Conservation (phyloP, 53 echinoderm and acorn worm genomes). For the Apostichopus leukothele region DNA sequence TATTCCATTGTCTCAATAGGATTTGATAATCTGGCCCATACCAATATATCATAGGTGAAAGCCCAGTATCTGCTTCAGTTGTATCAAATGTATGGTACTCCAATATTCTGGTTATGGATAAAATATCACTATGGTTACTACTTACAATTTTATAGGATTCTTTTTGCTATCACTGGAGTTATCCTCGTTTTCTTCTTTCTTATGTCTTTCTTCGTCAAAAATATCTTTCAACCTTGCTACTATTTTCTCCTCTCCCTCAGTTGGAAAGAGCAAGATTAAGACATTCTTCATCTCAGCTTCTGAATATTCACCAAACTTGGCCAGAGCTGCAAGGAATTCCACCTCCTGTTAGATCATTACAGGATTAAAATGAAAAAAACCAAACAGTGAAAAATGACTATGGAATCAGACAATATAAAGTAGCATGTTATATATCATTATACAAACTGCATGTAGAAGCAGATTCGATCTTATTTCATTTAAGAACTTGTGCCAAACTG, state of each 20-base stretch:
- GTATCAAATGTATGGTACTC: no score
- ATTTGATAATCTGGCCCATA: no score
- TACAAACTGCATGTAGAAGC: no score
- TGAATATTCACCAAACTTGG: constrained; percentile 74
- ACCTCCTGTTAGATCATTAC: constrained; percentile 58
- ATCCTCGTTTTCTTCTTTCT: constrained; percentile 54
- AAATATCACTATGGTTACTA: background rate
- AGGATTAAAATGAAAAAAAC: no score
- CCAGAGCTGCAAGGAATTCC: constrained; percentile 73
- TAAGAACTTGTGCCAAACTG: no score
- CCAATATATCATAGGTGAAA: no score
- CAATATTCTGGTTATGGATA: background rate
- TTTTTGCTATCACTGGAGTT: constrained; percentile 47
- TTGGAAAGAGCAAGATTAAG: constrained; percentile 74
- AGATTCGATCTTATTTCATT: no score
- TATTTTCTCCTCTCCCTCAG: constrained; percentile 67
- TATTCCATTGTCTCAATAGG: no score
- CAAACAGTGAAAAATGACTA: no score
- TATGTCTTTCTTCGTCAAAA: constrained; percentile 57
- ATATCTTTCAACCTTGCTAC: constrained; percentile 60
- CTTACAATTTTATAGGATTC: constrained; percentile 49
- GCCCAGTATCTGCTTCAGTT: no score
- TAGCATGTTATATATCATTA: no score
- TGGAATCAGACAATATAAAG: no score
- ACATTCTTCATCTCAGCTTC: constrained; percentile 68